Percentiles rank a stretch among this genome's conserved stretches.
Evolutionary conservation across 2,113 vertebrate genomes (phyloP).

Genomic region (Malurus alboscapulatus): DNA sequence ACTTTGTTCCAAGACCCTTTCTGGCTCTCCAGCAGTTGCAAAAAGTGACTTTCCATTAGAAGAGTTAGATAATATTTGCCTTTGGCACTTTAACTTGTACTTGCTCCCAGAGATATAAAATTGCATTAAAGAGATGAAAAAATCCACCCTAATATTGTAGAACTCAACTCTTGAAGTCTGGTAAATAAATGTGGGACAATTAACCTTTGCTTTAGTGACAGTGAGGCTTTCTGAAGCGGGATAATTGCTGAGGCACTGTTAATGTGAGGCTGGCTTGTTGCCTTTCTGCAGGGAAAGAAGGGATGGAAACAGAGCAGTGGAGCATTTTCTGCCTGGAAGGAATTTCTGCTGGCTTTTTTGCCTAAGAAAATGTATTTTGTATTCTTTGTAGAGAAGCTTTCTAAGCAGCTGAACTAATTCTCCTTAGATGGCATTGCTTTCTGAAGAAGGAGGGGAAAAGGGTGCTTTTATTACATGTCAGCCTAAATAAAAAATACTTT

Average conservation of each 20-base stretch:
- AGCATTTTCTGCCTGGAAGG: background rate
- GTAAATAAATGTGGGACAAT: background rate
- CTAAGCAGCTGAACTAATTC: background rate
- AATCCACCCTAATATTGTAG: background rate
- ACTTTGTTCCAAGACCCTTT: background rate
- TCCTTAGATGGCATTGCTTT: background rate
- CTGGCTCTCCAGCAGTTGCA: background rate
- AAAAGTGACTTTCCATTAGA: slow-evolving; percentile 30
- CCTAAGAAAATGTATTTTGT: background rate
- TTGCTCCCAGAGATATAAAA: background rate
- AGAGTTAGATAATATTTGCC: slow-evolving; percentile 32
- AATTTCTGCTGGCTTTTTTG: background rate
- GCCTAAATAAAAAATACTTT: background rate
- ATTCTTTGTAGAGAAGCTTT: background rate
- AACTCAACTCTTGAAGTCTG: slow-evolving; percentile 15
- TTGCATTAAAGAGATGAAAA: slow-evolving; percentile 4
- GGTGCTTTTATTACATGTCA: background rate
- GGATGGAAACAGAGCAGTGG: background rate
- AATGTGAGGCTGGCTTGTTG: background rate
- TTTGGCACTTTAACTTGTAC: background rate
- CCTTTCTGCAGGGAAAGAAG: background rate
- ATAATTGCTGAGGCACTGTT: background rate
- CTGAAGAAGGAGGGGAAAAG: background rate
- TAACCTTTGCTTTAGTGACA: slow-evolving; percentile 20
- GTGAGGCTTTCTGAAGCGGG: background rate